A percentile compares a stretch with the other conserved stretches of the same genome.
phyloP scores from a whole-genome alignment of 2,888 invertebrate species.

The Darwinula stevensoni region DNA sequence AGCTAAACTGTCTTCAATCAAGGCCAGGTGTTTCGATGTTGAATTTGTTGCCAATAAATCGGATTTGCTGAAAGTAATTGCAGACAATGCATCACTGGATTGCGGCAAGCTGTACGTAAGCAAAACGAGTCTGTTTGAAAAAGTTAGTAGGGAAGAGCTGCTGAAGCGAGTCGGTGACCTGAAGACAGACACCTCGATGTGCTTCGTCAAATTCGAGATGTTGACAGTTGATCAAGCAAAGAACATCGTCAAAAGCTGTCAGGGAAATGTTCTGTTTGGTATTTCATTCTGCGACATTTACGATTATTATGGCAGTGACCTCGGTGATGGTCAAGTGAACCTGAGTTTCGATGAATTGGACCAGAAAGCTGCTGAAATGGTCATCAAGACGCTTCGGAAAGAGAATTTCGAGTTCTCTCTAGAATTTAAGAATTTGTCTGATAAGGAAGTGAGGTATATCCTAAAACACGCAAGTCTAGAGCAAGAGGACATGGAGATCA shows the following conservation, averaged over 20 bases:
- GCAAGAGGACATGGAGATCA: slow-evolving; percentile 7
- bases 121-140: slow-evolving; percentile 1
- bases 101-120: neutral
- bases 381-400: slow-evolving; percentile 5
- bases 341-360: slow-evolving; percentile 5
- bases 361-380: slow-evolving; percentile 3
- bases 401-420: slow-evolving; percentile 7
- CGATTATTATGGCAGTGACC: slow-evolving; percentile 1
- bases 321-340: slow-evolving; percentile 4
- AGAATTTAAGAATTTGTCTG: slow-evolving; percentile 1
- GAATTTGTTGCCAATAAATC: slow-evolving; percentile 2
- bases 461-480: slow-evolving; percentile 5
- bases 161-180: neutral
- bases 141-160: slow-evolving; percentile 1
- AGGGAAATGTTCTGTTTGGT: slow-evolving; percentile 1
- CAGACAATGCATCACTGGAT: neutral
- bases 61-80: neutral
- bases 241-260: neutral
- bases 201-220: neutral
- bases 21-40: slow-evolving; percentile 1
- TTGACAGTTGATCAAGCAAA: neutral
- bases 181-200: neutral
- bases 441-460: slow-evolving; percentile 4
- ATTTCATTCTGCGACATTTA: neutral
- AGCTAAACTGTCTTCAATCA: slow-evolving; percentile 1